These are phyloP conservation scores for Drosophila pegasa DNA, from an alignment of 2,888 invertebrate genomes.

Conservation along the genomic window DNA sequence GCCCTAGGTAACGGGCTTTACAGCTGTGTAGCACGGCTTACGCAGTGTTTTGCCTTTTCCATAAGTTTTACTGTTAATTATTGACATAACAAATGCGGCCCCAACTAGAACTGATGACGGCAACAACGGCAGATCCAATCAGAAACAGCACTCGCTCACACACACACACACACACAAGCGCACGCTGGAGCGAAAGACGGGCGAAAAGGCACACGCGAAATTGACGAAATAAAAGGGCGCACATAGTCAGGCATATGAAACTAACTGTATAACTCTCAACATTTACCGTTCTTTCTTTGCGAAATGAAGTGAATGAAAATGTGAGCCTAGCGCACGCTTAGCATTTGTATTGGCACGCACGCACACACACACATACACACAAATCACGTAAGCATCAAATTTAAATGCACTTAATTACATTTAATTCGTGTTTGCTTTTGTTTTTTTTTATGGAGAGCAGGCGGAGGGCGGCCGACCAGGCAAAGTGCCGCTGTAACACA, in stretches of 20 bases:
- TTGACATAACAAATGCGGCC: slow-evolving; percentile 74
- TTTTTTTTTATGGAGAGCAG: slow-evolving; percentile 42
- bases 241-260: slow-evolving; percentile 43
- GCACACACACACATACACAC: slow-evolving; percentile 31
- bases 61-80: slow-evolving; percentile 68
- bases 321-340: slow-evolving; percentile 32
- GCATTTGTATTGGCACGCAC: slow-evolving; percentile 17
- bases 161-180: slow-evolving; percentile 15
- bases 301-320: slow-evolving; percentile 51
- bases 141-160: slow-evolving; percentile 30
- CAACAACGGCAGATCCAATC: slow-evolving; percentile 61
- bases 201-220: slow-evolving; percentile 64
- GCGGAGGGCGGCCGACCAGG: slow-evolving; percentile 25
- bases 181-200: slow-evolving; percentile 18
- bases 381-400: slow-evolving; percentile 69
- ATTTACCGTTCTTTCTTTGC: slow-evolving; percentile 29
- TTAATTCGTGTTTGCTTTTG: slow-evolving; percentile 58
- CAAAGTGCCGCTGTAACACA: slow-evolving; percentile 58
- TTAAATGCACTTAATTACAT: slow-evolving; percentile 73
- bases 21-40: slow-evolving; percentile 31
- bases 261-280: slow-evolving; percentile 57
- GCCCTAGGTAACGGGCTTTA: slow-evolving; percentile 24
- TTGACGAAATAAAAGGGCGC: slow-evolving; percentile 50
- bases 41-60: slow-evolving; percentile 52
- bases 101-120: slow-evolving; percentile 64